Evolutionary conservation across 2,113 vertebrate species (phyloP).

Genomic region (Lampris incognitus): DNA sequence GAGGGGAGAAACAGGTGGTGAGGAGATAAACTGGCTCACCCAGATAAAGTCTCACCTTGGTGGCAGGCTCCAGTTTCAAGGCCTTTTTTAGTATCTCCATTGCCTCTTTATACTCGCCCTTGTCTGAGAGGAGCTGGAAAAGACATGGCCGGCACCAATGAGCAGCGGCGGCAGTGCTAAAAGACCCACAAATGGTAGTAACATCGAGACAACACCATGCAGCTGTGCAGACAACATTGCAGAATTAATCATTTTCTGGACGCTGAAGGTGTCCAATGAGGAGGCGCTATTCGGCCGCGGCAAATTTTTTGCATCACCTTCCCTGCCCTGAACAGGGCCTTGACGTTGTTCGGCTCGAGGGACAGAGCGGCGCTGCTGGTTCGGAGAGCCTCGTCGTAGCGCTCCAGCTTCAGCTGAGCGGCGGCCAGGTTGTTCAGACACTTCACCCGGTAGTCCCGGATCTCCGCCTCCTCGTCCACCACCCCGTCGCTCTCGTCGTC

Average conservation of each 20-base stretch:
- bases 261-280: constrained; percentile 2
- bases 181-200: constrained; percentile 37
- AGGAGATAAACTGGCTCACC: constrained; percentile 15
- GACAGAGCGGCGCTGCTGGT: constrained; percentile 81
- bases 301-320: constrained; percentile 77
- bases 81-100: constrained; percentile 84
- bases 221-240: constrained; percentile 6
- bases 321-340: constrained; percentile 84
- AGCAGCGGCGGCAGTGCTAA: constrained; percentile 7
- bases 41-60: constrained; percentile 80
- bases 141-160: constrained; percentile 25
- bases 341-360: constrained; percentile 84
- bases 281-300: too few relatives aligned
- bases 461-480: constrained; percentile 81
- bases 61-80: constrained; percentile 88
- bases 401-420: constrained; percentile 84
- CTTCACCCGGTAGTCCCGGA: constrained; percentile 85
- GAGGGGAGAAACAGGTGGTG: background rate
- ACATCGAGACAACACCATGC: background rate
- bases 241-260: constrained; percentile 8
- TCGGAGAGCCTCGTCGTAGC: constrained; percentile 79
- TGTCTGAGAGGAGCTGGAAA: constrained; percentile 86
- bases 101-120: constrained; percentile 84
- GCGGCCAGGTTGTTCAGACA: constrained; percentile 89
- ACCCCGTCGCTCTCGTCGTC: constrained; percentile 47